Conservation (phyloP, 2,113 vertebrate species). For the Oreochromis spilurus region DNA sequence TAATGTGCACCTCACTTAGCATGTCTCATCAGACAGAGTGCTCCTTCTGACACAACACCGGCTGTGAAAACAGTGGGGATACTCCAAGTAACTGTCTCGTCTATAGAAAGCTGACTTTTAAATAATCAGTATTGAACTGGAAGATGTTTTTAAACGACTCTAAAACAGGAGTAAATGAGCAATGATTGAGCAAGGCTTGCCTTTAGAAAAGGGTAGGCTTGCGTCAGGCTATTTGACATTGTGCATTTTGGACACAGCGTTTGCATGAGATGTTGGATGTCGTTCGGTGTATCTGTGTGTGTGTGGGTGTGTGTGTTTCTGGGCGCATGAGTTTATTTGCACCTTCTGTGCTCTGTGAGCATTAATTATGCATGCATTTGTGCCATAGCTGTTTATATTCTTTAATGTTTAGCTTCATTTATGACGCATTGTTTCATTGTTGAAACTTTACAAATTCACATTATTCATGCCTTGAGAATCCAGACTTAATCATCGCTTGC, state of each 20-base stretch:
- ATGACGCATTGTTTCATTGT: not conserved
- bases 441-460: conserved; percentile 29
- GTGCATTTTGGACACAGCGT: not conserved
- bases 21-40: not conserved
- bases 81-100: not conserved
- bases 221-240: not conserved
- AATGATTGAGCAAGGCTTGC: not conserved
- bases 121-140: not conserved
- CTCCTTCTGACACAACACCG: not conserved
- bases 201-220: not conserved
- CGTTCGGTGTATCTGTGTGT: not conserved
- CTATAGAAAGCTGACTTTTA: not conserved
- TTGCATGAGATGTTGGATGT: not conserved
- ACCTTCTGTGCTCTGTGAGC: not conserved
- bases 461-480: conserved; percentile 39
- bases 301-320: not conserved
- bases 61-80: conserved; percentile 7
- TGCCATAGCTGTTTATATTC: not conserved
- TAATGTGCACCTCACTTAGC: conserved; percentile 47
- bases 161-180: not conserved
- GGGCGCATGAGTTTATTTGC: not conserved
- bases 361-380: conserved; percentile 8
- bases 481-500: conserved; percentile 29
- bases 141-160: not conserved
- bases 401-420: conserved; percentile 27